These are phyloP conservation scores for Nowickia ferox DNA, from an alignment of 2,888 invertebrate genomes.

Conservation along the genomic window DNA sequence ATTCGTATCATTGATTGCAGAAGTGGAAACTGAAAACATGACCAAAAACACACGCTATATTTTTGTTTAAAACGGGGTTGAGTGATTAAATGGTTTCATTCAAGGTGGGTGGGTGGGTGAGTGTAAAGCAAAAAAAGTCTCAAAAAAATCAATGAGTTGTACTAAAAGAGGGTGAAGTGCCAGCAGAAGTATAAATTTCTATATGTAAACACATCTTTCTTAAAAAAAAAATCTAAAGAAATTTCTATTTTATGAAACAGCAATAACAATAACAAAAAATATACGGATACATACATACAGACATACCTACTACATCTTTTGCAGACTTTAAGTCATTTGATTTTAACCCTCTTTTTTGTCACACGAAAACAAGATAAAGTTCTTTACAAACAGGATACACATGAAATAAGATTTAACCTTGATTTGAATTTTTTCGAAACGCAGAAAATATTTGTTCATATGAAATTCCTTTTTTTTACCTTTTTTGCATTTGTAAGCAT, in stretches of 20 bases:
- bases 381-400: conserved; percentile 21
- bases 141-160: conserved; percentile 45
- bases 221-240: neutral
- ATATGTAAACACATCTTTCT: conserved; percentile 31
- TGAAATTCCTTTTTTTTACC: neutral
- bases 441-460: neutral
- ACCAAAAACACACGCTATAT: conserved; percentile 38
- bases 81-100: neutral
- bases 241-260: conserved; percentile 33
- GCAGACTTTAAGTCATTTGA: neutral
- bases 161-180: conserved; percentile 10
- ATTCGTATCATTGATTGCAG: conserved; percentile 16
- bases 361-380: conserved; percentile 25
- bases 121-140: conserved; percentile 1
- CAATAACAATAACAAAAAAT: neutral
- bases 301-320: neutral
- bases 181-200: conserved; percentile 28
- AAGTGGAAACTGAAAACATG: conserved; percentile 13
- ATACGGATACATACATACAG: neutral
- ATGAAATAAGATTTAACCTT: conserved; percentile 28
- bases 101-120: conserved; percentile 10
- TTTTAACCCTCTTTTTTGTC: conserved; percentile 40
- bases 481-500: neutral
- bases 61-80: conserved; percentile 17
- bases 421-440: neutral